Conservation (phyloP, 1,140 invertebrate genomes). For the Chionoecetes opilio region DNA sequence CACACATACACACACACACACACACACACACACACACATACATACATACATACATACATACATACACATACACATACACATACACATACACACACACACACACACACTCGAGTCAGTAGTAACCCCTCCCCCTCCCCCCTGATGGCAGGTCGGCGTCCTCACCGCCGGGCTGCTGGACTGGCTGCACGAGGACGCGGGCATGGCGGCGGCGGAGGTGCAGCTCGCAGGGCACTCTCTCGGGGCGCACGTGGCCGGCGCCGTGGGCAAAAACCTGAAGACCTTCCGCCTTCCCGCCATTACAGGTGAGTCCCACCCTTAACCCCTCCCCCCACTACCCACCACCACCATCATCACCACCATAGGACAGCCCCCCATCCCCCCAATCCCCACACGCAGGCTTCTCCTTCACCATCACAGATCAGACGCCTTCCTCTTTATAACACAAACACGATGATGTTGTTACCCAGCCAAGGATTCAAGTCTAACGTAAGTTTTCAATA, state of each 20-base stretch:
- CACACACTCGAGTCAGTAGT: too few species aligned
- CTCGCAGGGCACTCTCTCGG: slow-evolving; percentile 62
- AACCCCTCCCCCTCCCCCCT: too few species aligned
- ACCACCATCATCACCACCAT: too few species aligned
- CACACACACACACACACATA: slow-evolving; percentile 17
- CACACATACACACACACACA: too few species aligned
- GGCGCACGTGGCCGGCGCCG: slow-evolving; percentile 47
- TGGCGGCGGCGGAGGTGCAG: slow-evolving; percentile 39
- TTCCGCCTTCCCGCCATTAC: slow-evolving; percentile 47
- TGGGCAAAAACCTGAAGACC: not conserved
- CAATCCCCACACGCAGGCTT: too few species aligned
- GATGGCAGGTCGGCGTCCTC: slow-evolving; percentile 32
- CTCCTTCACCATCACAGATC: not conserved
- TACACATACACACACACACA: too few species aligned
- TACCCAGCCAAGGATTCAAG: too few species aligned
- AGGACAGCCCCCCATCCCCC: too few species aligned
- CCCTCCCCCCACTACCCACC: too few species aligned
- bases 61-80: not conserved
- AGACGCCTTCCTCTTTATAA: too few species aligned
- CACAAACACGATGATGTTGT: too few species aligned
- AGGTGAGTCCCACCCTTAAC: not conserved
- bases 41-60: slow-evolving; percentile 43
- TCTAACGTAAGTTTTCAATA: too few species aligned
- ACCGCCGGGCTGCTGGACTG: slow-evolving; percentile 50
- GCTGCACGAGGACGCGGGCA: not conserved